phyloP scores from a whole-genome alignment of 2,888 invertebrate species.

The Stratiomys singularior region DNA sequence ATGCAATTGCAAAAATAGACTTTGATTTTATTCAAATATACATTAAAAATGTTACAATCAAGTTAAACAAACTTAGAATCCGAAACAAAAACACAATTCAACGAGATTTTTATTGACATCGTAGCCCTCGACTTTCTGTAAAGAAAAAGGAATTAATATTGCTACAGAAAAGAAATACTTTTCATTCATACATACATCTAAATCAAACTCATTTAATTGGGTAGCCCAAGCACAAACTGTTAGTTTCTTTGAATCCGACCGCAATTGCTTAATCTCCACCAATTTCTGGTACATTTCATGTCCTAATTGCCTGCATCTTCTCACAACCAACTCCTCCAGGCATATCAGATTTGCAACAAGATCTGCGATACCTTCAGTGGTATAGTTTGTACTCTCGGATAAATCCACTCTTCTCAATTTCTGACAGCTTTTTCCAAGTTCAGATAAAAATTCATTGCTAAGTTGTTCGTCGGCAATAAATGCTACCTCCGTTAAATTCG shows the following conservation, averaged over 20 bases:
- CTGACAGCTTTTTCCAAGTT: not conserved
- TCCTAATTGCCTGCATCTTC: conserved; percentile 13
- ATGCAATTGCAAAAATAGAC: no score
- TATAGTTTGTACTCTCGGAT: not conserved
- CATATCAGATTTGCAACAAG: not conserved
- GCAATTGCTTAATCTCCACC: not conserved
- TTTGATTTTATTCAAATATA: no score
- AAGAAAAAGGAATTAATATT: not conserved
- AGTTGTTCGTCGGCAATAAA: not conserved
- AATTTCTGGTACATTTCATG: not conserved
- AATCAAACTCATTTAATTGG: not conserved
- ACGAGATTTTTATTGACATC: not conserved
- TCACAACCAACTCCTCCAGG: not conserved
- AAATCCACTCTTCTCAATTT: not conserved
- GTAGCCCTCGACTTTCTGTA: not conserved
- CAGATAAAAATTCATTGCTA: not conserved
- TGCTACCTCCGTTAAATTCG: not conserved
- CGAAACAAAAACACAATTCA: no score
- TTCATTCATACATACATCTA: not conserved
- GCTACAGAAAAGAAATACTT: not conserved
- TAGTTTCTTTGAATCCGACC: not conserved
- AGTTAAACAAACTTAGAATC: no score
- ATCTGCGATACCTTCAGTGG: not conserved
- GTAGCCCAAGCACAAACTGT: conserved; percentile 1
- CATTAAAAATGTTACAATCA: no score